Conservation (phyloP, 2,888 invertebrate species). For the Phania funesta region DNA sequence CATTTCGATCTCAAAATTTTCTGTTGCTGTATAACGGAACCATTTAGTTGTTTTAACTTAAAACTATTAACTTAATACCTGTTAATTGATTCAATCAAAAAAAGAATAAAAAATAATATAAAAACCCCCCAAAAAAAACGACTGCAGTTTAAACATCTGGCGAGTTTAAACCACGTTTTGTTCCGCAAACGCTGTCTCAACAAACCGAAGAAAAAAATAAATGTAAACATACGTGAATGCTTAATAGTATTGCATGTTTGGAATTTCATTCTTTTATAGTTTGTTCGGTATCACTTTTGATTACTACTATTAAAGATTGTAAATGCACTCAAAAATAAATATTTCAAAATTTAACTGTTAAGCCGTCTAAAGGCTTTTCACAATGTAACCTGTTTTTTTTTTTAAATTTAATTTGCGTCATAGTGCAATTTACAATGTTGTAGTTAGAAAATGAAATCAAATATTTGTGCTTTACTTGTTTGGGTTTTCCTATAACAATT, state of each 20-base stretch:
- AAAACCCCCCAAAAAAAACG: neutral
- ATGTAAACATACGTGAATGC: neutral
- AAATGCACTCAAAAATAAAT: constrained; percentile 1
- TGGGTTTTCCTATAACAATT: neutral
- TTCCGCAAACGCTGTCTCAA: constrained; percentile 8
- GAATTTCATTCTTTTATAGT: constrained; percentile 17
- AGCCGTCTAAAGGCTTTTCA: neutral
- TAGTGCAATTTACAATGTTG: constrained; percentile 29
- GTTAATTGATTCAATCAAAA: constrained; percentile 31
- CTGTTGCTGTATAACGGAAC: neutral
- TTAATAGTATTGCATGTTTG: constrained; percentile 16
- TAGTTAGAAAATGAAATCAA: constrained; percentile 16
- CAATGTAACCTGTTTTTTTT: constrained; percentile 42
- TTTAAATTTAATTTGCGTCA: neutral
- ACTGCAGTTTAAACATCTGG: neutral
- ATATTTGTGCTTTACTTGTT: neutral
- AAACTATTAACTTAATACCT: constrained; percentile 26
- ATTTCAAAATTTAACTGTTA: constrained; percentile 32
- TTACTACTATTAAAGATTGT: constrained; percentile 29
- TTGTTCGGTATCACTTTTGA: constrained; percentile 27
- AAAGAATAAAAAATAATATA: neutral
- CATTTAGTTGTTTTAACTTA: neutral
- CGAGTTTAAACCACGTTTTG: constrained; percentile 25
- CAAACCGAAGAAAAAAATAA: neutral
- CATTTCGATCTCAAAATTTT: constrained; percentile 40